A percentile compares a stretch with the other conserved stretches of the same genome.
Evolutionary conservation across 92 coral and sea anemone species (phyloP).

Genomic region (Parazoanthus darwini): DNA sequence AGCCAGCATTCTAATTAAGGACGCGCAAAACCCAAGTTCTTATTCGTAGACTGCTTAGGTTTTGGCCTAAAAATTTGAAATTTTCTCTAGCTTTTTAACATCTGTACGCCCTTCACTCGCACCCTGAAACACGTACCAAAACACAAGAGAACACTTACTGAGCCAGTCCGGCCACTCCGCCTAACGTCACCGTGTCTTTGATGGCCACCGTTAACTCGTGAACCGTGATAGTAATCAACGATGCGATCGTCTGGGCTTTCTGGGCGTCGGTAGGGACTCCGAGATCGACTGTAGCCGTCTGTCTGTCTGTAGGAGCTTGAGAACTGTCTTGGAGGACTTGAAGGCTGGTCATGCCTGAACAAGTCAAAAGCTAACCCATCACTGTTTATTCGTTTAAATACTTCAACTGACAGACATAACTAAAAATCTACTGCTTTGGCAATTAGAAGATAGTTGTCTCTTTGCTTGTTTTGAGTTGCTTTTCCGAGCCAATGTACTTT

Average conservation of each 20-base stretch:
- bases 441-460: too few species aligned
- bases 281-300: conserved; percentile 18
- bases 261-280: not conserved
- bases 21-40: too few species aligned
- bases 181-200: not conserved
- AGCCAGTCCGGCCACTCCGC: conserved; percentile 1
- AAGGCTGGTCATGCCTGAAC: not conserved
- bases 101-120: too few species aligned
- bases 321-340: conserved; percentile 8
- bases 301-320: not conserved
- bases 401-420: not conserved
- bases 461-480: not conserved
- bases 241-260: conserved; percentile 1
- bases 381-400: not conserved
- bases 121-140: not conserved
- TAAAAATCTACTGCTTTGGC: not conserved
- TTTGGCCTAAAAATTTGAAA: too few species aligned
- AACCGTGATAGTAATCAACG: conserved; percentile 4
- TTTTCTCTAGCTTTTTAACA: too few species aligned
- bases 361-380: not conserved
- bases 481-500: too few species aligned
- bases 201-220: not conserved
- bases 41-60: too few species aligned
- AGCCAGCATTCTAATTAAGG: too few species aligned
- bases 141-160: not conserved